A percentile compares a stretch with the other conserved stretches of the same genome.
Conservation (phyloP, 1,140 invertebrate species). For the Lepidurus couesii region DNA sequence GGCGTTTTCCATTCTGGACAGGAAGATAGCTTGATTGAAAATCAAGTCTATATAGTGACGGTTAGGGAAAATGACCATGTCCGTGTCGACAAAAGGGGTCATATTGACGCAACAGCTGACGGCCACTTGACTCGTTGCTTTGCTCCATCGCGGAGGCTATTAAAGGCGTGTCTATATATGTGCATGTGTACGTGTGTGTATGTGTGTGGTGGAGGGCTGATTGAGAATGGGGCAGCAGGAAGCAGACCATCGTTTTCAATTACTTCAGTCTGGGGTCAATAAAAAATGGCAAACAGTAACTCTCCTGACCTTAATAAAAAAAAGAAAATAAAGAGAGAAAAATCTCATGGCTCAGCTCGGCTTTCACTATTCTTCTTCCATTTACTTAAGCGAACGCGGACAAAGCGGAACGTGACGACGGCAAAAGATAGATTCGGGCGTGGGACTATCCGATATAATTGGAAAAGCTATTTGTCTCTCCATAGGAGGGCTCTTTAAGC, state of each 20-base stretch:
- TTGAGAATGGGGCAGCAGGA: neutral
- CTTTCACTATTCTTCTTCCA: too few relatives aligned
- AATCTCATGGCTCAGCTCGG: too few relatives aligned
- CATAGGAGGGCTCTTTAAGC: neutral
- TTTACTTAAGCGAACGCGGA: too few relatives aligned
- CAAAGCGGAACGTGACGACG: too few relatives aligned
- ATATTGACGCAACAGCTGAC: conserved; percentile 21
- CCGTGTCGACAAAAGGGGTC: neutral
- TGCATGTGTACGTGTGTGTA: too few relatives aligned
- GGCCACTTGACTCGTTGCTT: conserved; percentile 5
- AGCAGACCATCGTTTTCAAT: conserved; percentile 2
- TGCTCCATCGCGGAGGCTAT: neutral
- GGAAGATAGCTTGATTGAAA: neutral
- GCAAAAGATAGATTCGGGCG: too few relatives aligned
- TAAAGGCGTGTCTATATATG: neutral
- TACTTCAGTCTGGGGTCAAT: neutral
- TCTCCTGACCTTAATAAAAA: too few relatives aligned
- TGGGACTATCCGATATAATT: too few relatives aligned
- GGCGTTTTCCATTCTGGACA: neutral
- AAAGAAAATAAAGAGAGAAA: too few relatives aligned
- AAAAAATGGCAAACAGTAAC: neutral
- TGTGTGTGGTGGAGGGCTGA: neutral
- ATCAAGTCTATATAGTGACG: neutral
- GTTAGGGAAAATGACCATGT: neutral
- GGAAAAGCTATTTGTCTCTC: neutral